Evolutionary conservation across 2,888 invertebrate species (phyloP), one percentile per base, ranked within the genome.

Genomic region (Ophraella communa): DNA sequence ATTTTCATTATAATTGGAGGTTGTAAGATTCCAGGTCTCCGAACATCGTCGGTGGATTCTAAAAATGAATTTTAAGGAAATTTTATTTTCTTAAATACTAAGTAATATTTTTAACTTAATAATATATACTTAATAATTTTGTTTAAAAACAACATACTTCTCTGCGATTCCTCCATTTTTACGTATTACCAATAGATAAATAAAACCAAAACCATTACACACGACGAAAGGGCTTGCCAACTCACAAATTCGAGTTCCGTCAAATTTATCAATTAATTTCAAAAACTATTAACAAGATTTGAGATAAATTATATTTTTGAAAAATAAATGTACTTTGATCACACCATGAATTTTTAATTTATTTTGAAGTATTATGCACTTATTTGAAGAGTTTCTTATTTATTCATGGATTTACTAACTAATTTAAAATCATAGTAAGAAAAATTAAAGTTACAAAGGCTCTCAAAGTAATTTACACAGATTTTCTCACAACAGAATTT

Each of bases 1-100:
- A 79, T 78, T 76, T 79, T 79, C 78, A 80, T 81, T 66, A 79
- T 79, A 62, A 79, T 78, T 47, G 77, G 71, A 47, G 78, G 73
- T 62, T 77, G 76, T 45, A 76, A 70, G 61, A 70, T 69, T 62
- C 73, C 62, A 45, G 70, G 65, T 53, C 71, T 73, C 30, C 70
- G 62, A 57, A 68, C 42, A 45, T 58, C 64, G 52, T 74, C 71
- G 45, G 68, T 61, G 27, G 59, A 58, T 71, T 69, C 74, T 74
- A 55, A 57, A 62, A 61, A 57, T 14, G 5, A 47, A 39, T 56
- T 45, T 24, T 45, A 24, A 59, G n/a, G 51, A 51, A 30, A 23
- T 17, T 39, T 42, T 23, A 18, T 27, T 58, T 30, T 35, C 45
- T 18, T 18, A 39, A 27, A 20, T 51, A 17, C 18, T 11, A 51